A percentile compares a stretch with the other conserved stretches of the same genome.
These are phyloP conservation scores for Cerastoderma edule DNA, from an alignment of 2,888 invertebrate genomes.

Conservation along the genomic window DNA sequence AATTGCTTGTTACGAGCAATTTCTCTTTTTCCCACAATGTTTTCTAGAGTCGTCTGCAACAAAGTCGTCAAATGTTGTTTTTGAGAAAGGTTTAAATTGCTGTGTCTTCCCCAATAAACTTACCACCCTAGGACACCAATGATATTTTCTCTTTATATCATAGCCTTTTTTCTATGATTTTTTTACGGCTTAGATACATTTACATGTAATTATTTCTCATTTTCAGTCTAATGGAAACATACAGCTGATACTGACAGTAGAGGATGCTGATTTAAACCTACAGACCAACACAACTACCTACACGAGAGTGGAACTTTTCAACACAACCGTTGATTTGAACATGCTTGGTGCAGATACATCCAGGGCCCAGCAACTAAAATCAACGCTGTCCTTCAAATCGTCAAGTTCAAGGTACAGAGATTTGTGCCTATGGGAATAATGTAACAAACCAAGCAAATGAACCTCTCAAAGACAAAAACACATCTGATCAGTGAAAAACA, in stretches of 20 bases:
- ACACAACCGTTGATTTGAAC: slow-evolving; percentile 24
- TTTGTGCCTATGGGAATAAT: too few relatives aligned
- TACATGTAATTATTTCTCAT: not conserved
- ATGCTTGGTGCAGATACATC: slow-evolving; percentile 26
- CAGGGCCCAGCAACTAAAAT: not conserved
- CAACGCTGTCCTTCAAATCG: slow-evolving; percentile 7
- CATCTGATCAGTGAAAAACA: too few relatives aligned
- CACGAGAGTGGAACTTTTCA: slow-evolving; percentile 30
- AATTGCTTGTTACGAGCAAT: too few relatives aligned
- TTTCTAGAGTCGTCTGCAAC: not conserved
- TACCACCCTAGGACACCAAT: too few relatives aligned
- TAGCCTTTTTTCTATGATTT: too few relatives aligned
- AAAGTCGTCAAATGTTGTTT: not conserved
- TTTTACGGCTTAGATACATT: too few relatives aligned
- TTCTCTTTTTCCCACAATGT: slow-evolving; percentile 4
- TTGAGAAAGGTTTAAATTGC: too few relatives aligned
- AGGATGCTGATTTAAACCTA: slow-evolving; percentile 36
- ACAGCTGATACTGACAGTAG: slow-evolving; percentile 34
- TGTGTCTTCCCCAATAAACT: too few relatives aligned
- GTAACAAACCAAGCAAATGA: too few relatives aligned
- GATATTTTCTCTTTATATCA: too few relatives aligned
- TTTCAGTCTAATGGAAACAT: slow-evolving; percentile 37
- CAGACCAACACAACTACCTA: slow-evolving; percentile 2
- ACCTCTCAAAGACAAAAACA: too few relatives aligned
- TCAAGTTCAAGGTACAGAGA: slow-evolving; percentile 16